Evolutionary conservation across 2,888 invertebrate genomes (phyloP).

Genomic region (Euzophera pinguis): DNA sequence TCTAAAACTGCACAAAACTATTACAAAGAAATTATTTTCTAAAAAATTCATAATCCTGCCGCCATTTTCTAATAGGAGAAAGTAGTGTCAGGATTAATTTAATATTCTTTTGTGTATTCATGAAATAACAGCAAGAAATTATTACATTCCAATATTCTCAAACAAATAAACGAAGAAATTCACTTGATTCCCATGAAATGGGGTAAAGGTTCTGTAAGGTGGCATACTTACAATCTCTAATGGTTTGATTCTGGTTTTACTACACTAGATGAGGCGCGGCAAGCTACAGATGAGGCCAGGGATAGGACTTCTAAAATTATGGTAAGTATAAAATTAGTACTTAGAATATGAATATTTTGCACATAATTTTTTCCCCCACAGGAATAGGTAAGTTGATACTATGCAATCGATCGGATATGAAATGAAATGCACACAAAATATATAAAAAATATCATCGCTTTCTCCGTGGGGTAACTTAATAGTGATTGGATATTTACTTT

Average conservation of each 20-base stretch:
- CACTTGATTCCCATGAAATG: background rate
- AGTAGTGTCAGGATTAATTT: too few species aligned
- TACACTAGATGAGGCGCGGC: slow-evolving; percentile 61
- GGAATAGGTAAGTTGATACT: slow-evolving; percentile 25
- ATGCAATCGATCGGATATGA: too few species aligned
- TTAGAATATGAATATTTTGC: slow-evolving; percentile 9
- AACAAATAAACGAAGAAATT: background rate
- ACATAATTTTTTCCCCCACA: slow-evolving; percentile 28
- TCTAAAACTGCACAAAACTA: too few species aligned
- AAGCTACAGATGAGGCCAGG: slow-evolving; percentile 35
- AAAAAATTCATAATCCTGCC: too few species aligned
- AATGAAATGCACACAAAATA: background rate
- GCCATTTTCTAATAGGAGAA: too few species aligned
- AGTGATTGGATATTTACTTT: background rate
- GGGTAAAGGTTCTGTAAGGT: slow-evolving; percentile 16
- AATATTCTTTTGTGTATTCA: too few species aligned
- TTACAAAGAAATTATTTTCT: too few species aligned
- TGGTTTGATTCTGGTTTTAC: slow-evolving; percentile 72
- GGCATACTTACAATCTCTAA: slow-evolving; percentile 42
- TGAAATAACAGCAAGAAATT: slow-evolving; percentile 1
- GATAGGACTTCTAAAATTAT: slow-evolving; percentile 30
- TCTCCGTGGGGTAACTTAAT: background rate
- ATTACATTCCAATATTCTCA: background rate
- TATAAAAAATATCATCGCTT: background rate
- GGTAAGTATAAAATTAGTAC: slow-evolving; percentile 52